These are phyloP conservation scores for Athalia circularis DNA, from an alignment of 2,888 invertebrate genomes.

Conservation along the genomic window DNA sequence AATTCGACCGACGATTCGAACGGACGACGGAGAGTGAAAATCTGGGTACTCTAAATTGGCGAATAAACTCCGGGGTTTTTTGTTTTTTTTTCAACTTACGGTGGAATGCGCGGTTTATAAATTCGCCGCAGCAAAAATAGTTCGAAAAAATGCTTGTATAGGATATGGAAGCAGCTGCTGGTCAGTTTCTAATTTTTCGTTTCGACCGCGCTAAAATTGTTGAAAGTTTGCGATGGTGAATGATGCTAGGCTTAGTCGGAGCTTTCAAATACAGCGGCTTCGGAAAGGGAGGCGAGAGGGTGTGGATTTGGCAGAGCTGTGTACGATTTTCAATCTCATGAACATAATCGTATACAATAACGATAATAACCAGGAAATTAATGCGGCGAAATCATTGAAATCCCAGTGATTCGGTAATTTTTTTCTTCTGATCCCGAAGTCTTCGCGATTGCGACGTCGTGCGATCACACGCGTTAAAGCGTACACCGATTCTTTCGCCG, in stretches of 20 bases:
- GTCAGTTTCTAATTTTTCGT: conserved; percentile 23
- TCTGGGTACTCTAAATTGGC: background rate
- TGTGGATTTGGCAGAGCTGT: background rate
- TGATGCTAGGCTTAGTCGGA: background rate
- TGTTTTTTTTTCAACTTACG: background rate
- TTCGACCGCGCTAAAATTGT: conserved; percentile 2
- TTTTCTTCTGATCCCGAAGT: no score
- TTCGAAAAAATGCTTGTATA: conserved; percentile 20
- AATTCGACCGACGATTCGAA: no score
- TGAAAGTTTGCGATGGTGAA: background rate
- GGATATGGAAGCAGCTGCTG: conserved; percentile 22
- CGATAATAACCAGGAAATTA: no score
- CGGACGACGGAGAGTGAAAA: no score
- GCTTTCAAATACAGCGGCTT: conserved; percentile 5
- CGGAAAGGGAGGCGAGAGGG: background rate
- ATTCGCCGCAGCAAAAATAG: conserved; percentile 3
- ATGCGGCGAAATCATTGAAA: no score
- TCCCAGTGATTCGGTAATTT: no score
- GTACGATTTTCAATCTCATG: background rate
- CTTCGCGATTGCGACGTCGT: no score
- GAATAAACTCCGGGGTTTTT: background rate
- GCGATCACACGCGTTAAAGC: no score
- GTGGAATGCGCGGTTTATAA: conserved; percentile 15
- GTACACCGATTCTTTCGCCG: background rate
- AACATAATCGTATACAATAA: background rate